Base-by-base conservation (phyloP, 2,888 invertebrate species). In the Coelinius sp. region DNA sequence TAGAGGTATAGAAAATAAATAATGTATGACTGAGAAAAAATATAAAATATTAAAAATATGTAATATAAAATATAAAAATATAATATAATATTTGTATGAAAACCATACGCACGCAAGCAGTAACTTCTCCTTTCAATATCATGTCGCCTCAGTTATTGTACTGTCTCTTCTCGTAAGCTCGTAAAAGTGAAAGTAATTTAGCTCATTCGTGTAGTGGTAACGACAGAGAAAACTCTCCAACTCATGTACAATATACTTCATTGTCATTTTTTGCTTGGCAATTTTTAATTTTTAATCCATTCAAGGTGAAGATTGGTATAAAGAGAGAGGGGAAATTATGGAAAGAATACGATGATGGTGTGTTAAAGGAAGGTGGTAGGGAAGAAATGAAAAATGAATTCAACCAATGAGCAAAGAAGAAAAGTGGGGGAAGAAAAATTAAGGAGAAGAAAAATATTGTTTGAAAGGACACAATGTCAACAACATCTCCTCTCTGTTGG, bases 141-240 rank as follows among this genome's bases (percentile, higher is more conserved):
- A 31, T 31, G 5, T 31, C 31, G 17, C 35, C 20, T 12, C 31
- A 41, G 7, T 8, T 69, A 65, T 46, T 56, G 35, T 38, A 67
- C 38, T 44, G 56, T 59, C 14, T 25, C 46, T 27, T 65, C 59
- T 2, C 17, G 35, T 49, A 20, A 41, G 44, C 4, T 64, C 66
- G 2, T 49, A 72, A 68, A 31, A 62, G 31, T 69, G 35, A 62
- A 53, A 65, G 49, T 35, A 59, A 17, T 38, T 27, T n/a, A 17
- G 17, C 59, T 24, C 38, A 25, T 53, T 46, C 53, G 25, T n/a
- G n/a, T 69, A 70, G 24, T 35, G 31, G 20, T 17, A 59, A 35
- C 35, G 27, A 12, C 27, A 62, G 14, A 22, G 35, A 52, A 35
- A 63, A 63, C 27, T 17, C 12, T 46, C 6, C 46, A 7, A 0